Evolutionary conservation across 2,113 vertebrate genomes (phyloP).

Genomic region (Plestiodon gilberti): DNA sequence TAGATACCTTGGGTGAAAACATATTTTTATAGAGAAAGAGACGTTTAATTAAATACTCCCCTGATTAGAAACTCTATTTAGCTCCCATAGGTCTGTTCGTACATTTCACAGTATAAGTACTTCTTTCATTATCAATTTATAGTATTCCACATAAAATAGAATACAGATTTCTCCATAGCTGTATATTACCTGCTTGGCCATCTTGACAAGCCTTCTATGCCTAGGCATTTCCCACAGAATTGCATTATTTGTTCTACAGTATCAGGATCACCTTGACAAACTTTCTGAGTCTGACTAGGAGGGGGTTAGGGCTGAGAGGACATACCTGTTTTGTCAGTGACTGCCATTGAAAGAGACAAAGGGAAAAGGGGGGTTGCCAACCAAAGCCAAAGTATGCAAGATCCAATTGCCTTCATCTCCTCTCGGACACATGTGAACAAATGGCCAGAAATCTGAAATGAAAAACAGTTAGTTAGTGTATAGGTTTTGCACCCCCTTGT

Average conservation of each 20-base stretch:
- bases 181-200: background rate
- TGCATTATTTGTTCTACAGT: background rate
- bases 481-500: background rate
- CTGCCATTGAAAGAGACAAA: slow-evolving; percentile 77
- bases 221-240: background rate
- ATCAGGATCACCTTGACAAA: background rate
- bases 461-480: slow-evolving; percentile 47
- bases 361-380: slow-evolving; percentile 75
- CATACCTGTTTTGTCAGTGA: slow-evolving; percentile 88
- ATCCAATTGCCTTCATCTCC: slow-evolving; percentile 82
- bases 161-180: background rate
- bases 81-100: background rate
- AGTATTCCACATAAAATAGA: background rate
- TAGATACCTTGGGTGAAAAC: slow-evolving; percentile 6
- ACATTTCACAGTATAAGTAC: background rate
- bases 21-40: background rate
- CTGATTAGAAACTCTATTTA: background rate
- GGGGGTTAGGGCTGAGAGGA: slow-evolving; percentile 11
- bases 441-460: slow-evolving; percentile 77
- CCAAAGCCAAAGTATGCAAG: slow-evolving; percentile 84
- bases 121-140: background rate
- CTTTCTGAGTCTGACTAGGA: background rate
- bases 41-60: background rate
- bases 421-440: slow-evolving; percentile 76
- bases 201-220: background rate